Base-by-base conservation (phyloP, 2,113 vertebrate genomes). In the Chaetops frenatus region DNA sequence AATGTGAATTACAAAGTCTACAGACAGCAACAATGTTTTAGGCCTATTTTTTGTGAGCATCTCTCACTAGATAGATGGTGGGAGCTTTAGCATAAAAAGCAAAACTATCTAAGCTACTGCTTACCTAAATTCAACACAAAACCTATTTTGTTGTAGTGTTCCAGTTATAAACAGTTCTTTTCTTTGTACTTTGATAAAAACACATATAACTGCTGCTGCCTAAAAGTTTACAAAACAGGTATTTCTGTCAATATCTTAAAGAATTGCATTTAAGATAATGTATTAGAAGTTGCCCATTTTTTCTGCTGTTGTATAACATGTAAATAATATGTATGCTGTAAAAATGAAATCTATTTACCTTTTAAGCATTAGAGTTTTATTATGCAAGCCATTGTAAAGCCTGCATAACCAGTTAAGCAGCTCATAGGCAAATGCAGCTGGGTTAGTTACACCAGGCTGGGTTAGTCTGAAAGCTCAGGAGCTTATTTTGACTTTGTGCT, bases 371-470 rank as follows among this genome's bases (percentile, higher is more conserved):
- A 17, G 29, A 10, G 28, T 21, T 82, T 80, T 91, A 74, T 69
- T 84, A 13, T 31, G 27, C 1, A 4, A 50, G 67, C 67, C 69
- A 12, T 24, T 62, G 67, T 48, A 64, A 88, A 95, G 81, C 92
- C 90, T 93, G 95, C 47, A 56, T 56, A 95, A 96, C 94, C 93
- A 94, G 95, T 93, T 93, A 45, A 88, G 73, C 91, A 82, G 88
- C 96, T 94, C 10, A 0, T 27, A 91, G 56, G 78, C 70, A 80
- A 95, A 86, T 33, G 42, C 0, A 3, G 71, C 64, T 2, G 11
- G 47, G 64, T 90, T 64, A 83, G 50, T 76, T 84, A 62, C 45
- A 70, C 33, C 23, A 16, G 45, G 42, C 88, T 74, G 86, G 45
- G 51, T 77, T 54, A 76, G 67, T 42, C 57, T 74, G 57, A 94